Base-by-base conservation (phyloP, 2,797 vertebrate genomes). In the Notolabrus celidotus region DNA sequence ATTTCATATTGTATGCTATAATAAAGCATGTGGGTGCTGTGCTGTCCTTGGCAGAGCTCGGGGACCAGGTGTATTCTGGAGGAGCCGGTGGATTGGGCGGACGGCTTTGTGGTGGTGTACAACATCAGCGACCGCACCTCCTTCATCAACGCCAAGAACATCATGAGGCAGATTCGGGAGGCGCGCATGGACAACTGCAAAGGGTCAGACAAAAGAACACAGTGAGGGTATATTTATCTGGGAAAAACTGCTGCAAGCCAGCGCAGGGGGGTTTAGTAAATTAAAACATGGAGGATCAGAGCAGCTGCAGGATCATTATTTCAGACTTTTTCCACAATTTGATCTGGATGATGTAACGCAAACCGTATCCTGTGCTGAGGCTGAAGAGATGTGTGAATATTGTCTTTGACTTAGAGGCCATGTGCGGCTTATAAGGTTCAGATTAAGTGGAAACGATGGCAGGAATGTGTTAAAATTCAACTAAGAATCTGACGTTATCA, bases 31-130 rank as follows among this genome's bases (percentile, higher is more conserved):
- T n/a, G n/a, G n/a, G 27, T 64, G 45, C 46, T 74, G 31, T 74
- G 46, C 42, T 75, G 36, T 76, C 10, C 1, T 55, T 38, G 39
- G 27, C 86, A 95, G 94, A 82, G 77, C 64, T 85, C 82, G 0
- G 92, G 92, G 77, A 88, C 84, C 82, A 76, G 86, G 83, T 94
- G 92, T 25, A 88, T 93, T 3, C 79, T 93, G 77, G 92, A 93
- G 82, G 93, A 95, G 78, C 94, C 92, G 0, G 74, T 94, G 86
- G 90, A 93, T 66, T 95, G 94, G 94, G 94, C 91, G 0, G 91
- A 95, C 2, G 93, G 92, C 38, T 95, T 95, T 9, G 84, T 95
- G 53, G 93, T 95, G 73, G 94, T 95, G 33, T 95, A 95, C 89
- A 92, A 94, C 84, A 94, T 95, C 89, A 94, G 81, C 2, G 94